Percentiles rank a stretch among this genome's conserved stretches.
phyloP scores from a whole-genome alignment of 2,113 vertebrate species.

The Caranx ignobilis region DNA sequence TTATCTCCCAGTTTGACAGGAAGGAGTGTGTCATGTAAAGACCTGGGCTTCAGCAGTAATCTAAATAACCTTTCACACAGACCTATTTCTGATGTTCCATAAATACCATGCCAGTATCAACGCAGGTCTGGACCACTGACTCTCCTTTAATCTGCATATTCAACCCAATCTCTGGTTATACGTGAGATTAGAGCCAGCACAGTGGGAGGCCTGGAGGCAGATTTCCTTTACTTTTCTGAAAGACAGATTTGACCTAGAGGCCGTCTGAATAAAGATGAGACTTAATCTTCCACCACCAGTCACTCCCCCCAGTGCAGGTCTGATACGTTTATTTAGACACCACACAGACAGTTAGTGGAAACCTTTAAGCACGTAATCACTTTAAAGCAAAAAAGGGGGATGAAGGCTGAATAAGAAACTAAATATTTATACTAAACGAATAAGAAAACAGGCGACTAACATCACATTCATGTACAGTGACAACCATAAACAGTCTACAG shows the following conservation, averaged over 20 bases:
- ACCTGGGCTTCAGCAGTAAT: not conserved
- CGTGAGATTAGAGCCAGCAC: conserved; percentile 45
- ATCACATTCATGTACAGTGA: not conserved
- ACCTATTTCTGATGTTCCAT: not conserved
- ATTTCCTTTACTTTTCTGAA: conserved; percentile 18
- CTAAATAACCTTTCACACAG: conserved; percentile 14
- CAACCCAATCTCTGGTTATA: conserved; percentile 48
- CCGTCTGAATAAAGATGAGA: conserved; percentile 17
- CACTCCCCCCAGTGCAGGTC: not conserved
- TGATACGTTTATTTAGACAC: not conserved
- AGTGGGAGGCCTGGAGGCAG: conserved; percentile 20
- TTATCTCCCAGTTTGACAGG: not conserved
- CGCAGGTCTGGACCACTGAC: conserved; percentile 18
- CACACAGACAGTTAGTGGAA: not conserved
- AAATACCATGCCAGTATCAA: conserved; percentile 10
- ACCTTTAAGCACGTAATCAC: not conserved
- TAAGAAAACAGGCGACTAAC: not conserved
- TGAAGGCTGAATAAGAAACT: not conserved
- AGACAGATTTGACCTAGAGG: conserved; percentile 39
- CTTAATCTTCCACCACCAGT: conserved; percentile 40
- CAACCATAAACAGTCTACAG: not conserved
- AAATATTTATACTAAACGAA: too few relatives aligned
- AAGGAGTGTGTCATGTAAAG: not conserved
- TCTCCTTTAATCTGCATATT: conserved; percentile 24
- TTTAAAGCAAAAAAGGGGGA: too few relatives aligned